These are phyloP conservation scores for Pedicia rivosa DNA, from an alignment of 2,888 invertebrate genomes.

Conservation along the genomic window DNA sequence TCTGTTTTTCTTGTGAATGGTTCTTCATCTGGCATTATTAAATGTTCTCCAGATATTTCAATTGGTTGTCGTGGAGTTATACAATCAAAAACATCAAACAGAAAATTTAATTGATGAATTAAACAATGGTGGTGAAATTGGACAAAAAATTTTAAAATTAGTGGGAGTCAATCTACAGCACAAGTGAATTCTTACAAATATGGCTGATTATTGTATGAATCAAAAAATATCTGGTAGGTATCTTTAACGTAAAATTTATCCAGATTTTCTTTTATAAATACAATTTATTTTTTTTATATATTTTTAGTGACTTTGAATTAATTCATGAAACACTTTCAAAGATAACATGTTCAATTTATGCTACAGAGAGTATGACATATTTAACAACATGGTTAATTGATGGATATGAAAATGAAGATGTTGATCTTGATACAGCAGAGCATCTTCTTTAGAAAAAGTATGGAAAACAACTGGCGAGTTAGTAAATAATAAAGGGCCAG, in stretches of 20 bases:
- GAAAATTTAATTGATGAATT: slow-evolving; percentile 45
- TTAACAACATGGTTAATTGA: slow-evolving; percentile 68
- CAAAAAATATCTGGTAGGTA: slow-evolving; percentile 23
- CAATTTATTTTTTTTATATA: too few species aligned
- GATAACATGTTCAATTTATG: slow-evolving; percentile 42
- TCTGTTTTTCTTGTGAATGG: too few species aligned
- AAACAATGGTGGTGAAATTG: slow-evolving; percentile 39
- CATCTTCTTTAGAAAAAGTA: too few species aligned
- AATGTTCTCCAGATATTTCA: slow-evolving; percentile 34
- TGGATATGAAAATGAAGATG: slow-evolving; percentile 58
- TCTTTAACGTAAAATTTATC: too few species aligned
- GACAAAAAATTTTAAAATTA: slow-evolving; percentile 30
- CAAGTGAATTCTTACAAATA: slow-evolving; percentile 32
- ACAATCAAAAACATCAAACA: slow-evolving; percentile 24
- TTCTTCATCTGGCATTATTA: slow-evolving; percentile 39
- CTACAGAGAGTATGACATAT: slow-evolving; percentile 75
- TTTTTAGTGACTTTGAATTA: slow-evolving; percentile 23
- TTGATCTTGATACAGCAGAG: slow-evolving; percentile 59
- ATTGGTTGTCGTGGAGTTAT: slow-evolving; percentile 34
- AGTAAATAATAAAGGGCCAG: too few species aligned
- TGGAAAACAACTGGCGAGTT: too few species aligned
- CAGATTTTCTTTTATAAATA: too few species aligned
- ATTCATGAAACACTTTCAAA: slow-evolving; percentile 22
- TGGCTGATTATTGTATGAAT: slow-evolving; percentile 36
- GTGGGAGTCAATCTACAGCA: slow-evolving; percentile 27